phyloP scores from a whole-genome alignment of 2,113 vertebrate genomes.

The Anhinga rufa region DNA sequence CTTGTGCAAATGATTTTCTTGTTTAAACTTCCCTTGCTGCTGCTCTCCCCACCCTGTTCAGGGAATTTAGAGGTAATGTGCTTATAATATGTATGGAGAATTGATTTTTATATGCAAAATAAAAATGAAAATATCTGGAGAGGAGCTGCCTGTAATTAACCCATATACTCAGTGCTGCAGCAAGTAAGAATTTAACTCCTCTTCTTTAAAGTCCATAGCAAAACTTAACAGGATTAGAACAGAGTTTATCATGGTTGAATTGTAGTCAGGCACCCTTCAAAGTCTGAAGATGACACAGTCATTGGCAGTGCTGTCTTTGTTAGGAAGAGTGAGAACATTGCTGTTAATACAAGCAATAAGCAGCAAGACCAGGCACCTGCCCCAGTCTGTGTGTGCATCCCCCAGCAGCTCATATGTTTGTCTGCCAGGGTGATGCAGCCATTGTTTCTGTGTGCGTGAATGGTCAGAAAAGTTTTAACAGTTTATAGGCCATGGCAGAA shows the following conservation, averaged over 20 bases:
- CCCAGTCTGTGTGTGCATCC: background rate
- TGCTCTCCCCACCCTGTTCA: background rate
- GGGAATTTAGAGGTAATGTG: background rate
- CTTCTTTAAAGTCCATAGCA: background rate
- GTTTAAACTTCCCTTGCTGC: background rate
- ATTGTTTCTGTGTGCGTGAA: accelerated
- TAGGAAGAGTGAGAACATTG: background rate
- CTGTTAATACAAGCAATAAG: background rate
- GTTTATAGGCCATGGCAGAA: background rate
- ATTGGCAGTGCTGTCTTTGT: background rate
- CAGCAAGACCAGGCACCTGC: background rate
- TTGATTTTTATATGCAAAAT: background rate
- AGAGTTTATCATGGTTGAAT: background rate
- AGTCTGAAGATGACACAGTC: background rate
- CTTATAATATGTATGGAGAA: background rate
- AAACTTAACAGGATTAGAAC: background rate
- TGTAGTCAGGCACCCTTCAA: background rate
- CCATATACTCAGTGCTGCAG: too few species aligned
- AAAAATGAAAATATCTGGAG: background rate
- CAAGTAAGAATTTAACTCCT: background rate
- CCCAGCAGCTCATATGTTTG: background rate
- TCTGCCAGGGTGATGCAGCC: background rate
- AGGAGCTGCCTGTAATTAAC: background rate
- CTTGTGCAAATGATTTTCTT: background rate
- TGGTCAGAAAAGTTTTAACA: background rate